phyloP scores from a whole-genome alignment of 2,797 vertebrate genomes.

The Coluber constrictor region DNA sequence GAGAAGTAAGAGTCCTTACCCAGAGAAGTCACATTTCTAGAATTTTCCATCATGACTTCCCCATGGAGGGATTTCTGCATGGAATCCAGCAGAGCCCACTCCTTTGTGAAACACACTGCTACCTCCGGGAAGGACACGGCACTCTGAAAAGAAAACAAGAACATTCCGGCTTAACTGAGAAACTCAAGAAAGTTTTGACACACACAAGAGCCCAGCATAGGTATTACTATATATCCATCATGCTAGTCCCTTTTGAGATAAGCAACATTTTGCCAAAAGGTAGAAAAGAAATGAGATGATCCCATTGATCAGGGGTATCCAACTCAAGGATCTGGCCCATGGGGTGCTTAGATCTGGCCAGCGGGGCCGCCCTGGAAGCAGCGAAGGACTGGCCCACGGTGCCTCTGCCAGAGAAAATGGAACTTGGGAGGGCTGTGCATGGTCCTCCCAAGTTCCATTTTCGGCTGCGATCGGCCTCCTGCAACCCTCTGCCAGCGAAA shows the following conservation, averaged over 20 bases:
- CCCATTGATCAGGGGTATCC: neutral
- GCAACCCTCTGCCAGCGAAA: too few species aligned
- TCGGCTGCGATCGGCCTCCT: too few species aligned
- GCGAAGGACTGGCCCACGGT: too few species aligned
- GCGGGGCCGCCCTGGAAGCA: too few species aligned
- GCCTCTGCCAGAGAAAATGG: too few species aligned
- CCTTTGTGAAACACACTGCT: neutral
- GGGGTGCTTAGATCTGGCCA: too few species aligned
- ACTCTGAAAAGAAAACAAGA: neutral
- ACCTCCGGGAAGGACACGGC: neutral
- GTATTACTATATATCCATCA: neutral
- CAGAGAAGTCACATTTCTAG: neutral
- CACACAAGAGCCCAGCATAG: neutral
- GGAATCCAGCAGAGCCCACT: neutral
- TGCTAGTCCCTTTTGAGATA: neutral
- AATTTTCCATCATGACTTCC: slow-evolving; percentile 29
- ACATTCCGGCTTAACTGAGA: neutral
- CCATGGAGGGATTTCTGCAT: slow-evolving; percentile 4
- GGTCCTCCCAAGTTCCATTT: too few species aligned
- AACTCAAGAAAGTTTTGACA: neutral
- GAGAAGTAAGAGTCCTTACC: neutral
- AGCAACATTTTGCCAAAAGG: neutral
- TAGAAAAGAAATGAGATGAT: neutral
- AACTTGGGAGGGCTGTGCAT: too few species aligned
- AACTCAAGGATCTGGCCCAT: too few species aligned